Evolutionary conservation across 2,113 vertebrate species (phyloP), one percentile per base, ranked within the genome.

Genomic region (Toxostoma redivivum): DNA sequence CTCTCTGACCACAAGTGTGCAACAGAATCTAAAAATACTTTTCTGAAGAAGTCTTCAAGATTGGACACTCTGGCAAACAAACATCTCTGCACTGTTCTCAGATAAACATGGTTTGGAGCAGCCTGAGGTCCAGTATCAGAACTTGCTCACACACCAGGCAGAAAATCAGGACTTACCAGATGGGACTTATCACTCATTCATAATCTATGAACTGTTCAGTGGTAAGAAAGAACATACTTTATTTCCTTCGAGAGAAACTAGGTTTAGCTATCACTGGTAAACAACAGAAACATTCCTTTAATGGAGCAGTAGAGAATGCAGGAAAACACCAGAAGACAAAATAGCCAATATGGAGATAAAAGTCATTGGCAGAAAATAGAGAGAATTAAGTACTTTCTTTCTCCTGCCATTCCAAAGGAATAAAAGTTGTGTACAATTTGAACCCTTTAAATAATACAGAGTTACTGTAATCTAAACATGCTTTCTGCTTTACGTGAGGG

Each of bases 51-150:
- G 57, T 81, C 4, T 23, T 84, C 10, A n/a, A 35, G 38, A 60
- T 5, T 27, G 40, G 25, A 42, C 7, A 19, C 5, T 24, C 33
- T 64, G n/a, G 44, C 21, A 53, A 21, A 67, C 23, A 69, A 57
- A 13, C 8, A 22, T 64, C 31, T n/a, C 24, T 48, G 25, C 11
- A 6, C 5, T 28, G 7, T 51, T 86, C 44, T 62, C 19, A n/a
- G 31, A 31, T 65, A 51, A 82, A 45, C 0, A 1, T 48, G n/a
- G 11, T 11, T 33, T 73, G 58, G 31, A 92, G 50, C 27, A 81
- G 66, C 47, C 30, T 0, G 2, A 77, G 24, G 9, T 71, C 30
- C 51, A 74, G 25, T 0, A 0, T 50, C 66, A 72, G 38, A 87
- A 67, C 8, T 37, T 87, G 42, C 13, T 95, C 28, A 12, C 8